Evolutionary conservation across 2,888 invertebrate genomes (phyloP), one percentile per base, ranked within the genome.

Genomic region (Drosophila barbarae): DNA sequence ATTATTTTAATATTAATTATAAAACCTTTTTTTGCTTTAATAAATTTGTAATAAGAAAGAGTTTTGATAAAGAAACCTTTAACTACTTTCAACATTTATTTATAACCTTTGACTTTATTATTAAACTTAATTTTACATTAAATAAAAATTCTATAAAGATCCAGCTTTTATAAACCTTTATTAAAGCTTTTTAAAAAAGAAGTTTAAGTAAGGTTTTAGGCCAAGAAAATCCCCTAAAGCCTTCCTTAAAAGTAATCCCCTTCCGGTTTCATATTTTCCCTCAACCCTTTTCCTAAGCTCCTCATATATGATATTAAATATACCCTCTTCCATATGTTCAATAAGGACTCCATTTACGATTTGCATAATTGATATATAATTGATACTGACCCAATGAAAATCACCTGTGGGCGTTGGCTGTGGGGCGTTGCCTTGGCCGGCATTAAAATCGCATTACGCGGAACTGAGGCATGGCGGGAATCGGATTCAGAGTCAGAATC

Each of bases 361-460:
- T 63, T 64, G 42, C 63, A 63, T 63, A 63, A 63, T 63, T 63
- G 42, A 64, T 52, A 32, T 52, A 52, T 51, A 64, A 63, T 63
- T 52, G 64, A 52, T 36, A 44, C 52, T 64, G 64, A 52, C 46
- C 54, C 65, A 28, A 65, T 47, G 21, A 34, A 18, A 47, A 39
- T 55, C 34, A 28, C 54, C 53, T 28, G n/a, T 28, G 15, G 44
- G 23, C n/a, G 9, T 26, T 13, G 53, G 28, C 10, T 18, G 8
- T 18, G 12, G 12, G 34, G 47, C 39, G 26, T 72, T 50, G 59
- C 70, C 64, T 82, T 77, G 77, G 79, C 79, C 55, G 72, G 71
- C 79, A 77, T 77, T 82, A 82, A 77, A 78, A 73, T 71, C 61
- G 56, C 78, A 72, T 72, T 75, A 75, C 60, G 57, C 71, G 15